Conservation (phyloP, 2,888 invertebrate species). For the Eristalis arbustorum region DNA sequence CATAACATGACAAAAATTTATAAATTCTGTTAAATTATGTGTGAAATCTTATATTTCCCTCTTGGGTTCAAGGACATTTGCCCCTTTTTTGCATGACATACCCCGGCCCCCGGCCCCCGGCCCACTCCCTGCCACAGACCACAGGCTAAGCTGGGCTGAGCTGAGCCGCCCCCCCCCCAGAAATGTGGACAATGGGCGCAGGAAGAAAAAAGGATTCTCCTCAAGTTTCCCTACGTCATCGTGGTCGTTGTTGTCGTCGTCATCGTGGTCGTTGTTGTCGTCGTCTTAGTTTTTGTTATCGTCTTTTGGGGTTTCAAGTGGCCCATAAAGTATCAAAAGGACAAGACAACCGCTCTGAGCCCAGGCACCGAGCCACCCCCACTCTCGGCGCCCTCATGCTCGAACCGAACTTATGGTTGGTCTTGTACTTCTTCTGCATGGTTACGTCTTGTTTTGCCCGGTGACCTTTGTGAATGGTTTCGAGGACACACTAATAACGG, state of each 20-base stretch:
- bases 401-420: conserved; percentile 7
- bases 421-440: conserved; percentile 40
- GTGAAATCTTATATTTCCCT: conserved; percentile 69
- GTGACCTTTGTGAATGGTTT: conserved; percentile 64
- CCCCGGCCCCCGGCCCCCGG: not conserved
- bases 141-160: not conserved
- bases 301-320: conserved; percentile 56
- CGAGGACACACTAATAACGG: conserved; percentile 67
- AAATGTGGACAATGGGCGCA: not conserved
- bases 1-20: conserved; percentile 51
- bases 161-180: not conserved
- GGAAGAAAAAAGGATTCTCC: conserved; percentile 18
- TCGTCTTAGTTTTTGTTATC: not conserved
- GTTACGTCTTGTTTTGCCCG: conserved; percentile 61
- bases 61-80: conserved; percentile 63
- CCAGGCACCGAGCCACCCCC: not conserved
- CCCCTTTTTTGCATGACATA: conserved; percentile 63
- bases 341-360: conserved; percentile 37
- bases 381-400: not conserved
- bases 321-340: conserved; percentile 59
- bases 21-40: conserved; percentile 68
- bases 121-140: not conserved
- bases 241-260: not conserved
- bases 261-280: not conserved
- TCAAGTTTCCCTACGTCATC: conserved; percentile 2